These are phyloP conservation scores for Isaurus tuberculatus DNA, from an alignment of 92 coral and sea anemone genomes.

Conservation along the genomic window DNA sequence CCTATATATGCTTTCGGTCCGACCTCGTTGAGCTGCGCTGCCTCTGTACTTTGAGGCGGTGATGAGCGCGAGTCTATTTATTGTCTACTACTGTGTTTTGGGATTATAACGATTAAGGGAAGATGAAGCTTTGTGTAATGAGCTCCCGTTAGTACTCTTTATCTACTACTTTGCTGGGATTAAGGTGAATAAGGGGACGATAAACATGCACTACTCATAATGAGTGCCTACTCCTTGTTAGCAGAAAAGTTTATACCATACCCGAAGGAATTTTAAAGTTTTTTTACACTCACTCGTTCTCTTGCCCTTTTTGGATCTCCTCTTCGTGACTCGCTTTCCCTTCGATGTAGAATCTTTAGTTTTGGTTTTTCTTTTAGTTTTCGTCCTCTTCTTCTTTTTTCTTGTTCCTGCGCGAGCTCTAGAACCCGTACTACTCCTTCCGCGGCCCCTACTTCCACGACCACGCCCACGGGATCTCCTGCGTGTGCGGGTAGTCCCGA, in stretches of 20 bases:
- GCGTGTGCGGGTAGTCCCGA: constrained; percentile 19
- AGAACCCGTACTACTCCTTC: constrained; percentile 60
- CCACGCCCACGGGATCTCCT: constrained; percentile 34
- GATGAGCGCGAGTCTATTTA: too few species aligned
- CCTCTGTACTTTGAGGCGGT: too few species aligned
- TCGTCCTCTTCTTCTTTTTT: constrained; percentile 42
- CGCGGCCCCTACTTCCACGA: constrained; percentile 54
- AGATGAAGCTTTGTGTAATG: too few species aligned
- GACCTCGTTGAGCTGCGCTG: too few species aligned
- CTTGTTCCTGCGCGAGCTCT: constrained; percentile 48
- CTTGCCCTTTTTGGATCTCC: constrained; percentile 20
- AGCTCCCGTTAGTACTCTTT: too few species aligned
- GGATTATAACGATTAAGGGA: too few species aligned
- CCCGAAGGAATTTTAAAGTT: background rate
- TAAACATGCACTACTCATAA: background rate
- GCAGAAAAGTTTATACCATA: too few species aligned
- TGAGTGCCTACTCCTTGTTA: too few species aligned
- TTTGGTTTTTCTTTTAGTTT: constrained; percentile 43
- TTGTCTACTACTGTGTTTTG: too few species aligned
- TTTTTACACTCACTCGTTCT: constrained; percentile 15
- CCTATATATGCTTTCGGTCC: too few species aligned
- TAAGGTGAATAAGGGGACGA: background rate
- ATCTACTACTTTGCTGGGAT: background rate
- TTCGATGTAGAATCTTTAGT: background rate
- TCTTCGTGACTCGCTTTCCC: constrained; percentile 10